Percentiles rank a stretch among this genome's conserved stretches.
Evolutionary conservation across 2,113 vertebrate species (phyloP).

Genomic region (Monarcha castaneiventris): DNA sequence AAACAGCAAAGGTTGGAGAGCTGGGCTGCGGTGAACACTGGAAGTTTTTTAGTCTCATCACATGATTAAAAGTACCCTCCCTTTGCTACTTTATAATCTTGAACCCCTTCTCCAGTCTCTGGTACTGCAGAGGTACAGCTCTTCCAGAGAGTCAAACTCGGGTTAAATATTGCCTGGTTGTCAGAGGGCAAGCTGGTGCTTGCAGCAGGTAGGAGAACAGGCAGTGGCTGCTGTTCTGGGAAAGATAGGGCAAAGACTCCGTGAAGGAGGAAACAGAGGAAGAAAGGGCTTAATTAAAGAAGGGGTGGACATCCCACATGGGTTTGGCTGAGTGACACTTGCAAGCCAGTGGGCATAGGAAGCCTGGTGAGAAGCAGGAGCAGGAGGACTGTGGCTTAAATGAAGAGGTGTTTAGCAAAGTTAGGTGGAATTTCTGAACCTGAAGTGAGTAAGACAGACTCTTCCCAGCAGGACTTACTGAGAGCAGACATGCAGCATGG

Average conservation of each 20-base stretch:
- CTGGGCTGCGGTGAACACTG: not conserved
- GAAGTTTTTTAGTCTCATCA: rapidly evolving
- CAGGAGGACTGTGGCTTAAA: not conserved
- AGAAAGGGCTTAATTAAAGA: not conserved
- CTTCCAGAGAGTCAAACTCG: not conserved
- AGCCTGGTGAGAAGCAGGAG: not conserved
- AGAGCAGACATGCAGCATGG: not conserved
- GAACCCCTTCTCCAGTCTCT: not conserved
- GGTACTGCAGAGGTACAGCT: not conserved
- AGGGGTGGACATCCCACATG: not conserved
- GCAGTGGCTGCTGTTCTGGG: not conserved
- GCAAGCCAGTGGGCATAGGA: not conserved
- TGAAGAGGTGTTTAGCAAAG: not conserved
- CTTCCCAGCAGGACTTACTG: not conserved
- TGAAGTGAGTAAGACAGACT: not conserved
- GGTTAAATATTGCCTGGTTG: not conserved
- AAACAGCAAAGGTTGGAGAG: not conserved
- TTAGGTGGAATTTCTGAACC: not conserved
- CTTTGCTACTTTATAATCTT: not conserved
- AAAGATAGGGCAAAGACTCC: rapidly evolving
- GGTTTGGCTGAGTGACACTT: not conserved
- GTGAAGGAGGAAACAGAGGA: not conserved
- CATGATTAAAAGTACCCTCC: not conserved
- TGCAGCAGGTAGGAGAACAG: not conserved
- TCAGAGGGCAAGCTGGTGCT: not conserved